Conservation (phyloP, 2,888 invertebrate genomes). For the Allolobophora icterica region DNA sequence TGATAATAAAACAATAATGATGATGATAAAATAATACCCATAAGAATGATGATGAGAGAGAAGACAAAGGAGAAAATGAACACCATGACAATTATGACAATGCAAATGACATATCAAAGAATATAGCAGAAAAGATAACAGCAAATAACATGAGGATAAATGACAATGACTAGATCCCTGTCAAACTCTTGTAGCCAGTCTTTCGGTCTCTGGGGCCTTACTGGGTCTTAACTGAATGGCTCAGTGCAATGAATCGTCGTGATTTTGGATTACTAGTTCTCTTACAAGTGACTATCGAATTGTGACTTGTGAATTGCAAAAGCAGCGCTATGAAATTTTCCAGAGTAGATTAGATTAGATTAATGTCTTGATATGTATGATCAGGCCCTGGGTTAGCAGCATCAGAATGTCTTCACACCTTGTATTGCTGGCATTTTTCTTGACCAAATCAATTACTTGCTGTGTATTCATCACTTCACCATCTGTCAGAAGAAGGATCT, state of each 20-base stretch:
- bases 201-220: neutral
- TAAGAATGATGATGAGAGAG: neutral
- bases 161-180: neutral
- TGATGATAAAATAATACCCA: no score
- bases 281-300: neutral
- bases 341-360: neutral
- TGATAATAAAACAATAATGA: neutral
- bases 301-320: neutral
- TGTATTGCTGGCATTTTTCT: conserved; percentile 50
- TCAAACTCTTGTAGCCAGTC: neutral
- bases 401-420: conserved; percentile 58
- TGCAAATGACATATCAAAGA: neutral
- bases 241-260: neutral
- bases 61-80: neutral
- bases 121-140: neutral
- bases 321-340: neutral
- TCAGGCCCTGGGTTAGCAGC: neutral
- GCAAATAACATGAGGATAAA: neutral
- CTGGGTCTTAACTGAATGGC: neutral
- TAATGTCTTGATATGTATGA: neutral
- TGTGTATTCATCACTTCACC: conserved; percentile 61
- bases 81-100: neutral
- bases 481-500: conserved; percentile 56
- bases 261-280: neutral
- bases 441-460: conserved; percentile 55